Conservation (phyloP, 2,797 vertebrate species). For the Microctenopoma steveboyesi region DNA sequence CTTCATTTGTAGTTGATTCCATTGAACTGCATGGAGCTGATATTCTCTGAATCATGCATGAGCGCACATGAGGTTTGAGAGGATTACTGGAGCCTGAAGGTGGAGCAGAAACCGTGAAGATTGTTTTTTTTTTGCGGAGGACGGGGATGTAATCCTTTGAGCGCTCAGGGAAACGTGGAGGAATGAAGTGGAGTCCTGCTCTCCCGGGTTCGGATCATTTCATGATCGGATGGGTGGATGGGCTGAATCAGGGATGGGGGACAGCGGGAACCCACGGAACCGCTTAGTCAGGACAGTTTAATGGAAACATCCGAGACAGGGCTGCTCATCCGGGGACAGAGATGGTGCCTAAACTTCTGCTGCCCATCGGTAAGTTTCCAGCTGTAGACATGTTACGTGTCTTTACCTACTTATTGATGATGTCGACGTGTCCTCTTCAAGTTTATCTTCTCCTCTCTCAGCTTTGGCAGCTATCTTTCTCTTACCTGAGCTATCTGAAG, state of each 20-base stretch:
- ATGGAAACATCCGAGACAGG: conserved; percentile 41
- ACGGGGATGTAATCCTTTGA: conserved; percentile 63
- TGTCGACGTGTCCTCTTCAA: too few relatives aligned
- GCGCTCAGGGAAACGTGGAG: conserved; percentile 30
- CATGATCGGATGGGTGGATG: conserved; percentile 11
- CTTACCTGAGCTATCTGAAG: conserved; percentile 86
- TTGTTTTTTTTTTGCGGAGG: conserved; percentile 25
- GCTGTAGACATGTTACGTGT: not conserved
- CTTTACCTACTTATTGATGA: too few relatives aligned
- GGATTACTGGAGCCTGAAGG: conserved; percentile 67
- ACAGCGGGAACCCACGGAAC: not conserved
- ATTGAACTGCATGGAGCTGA: too few relatives aligned
- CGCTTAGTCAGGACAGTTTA: conserved; percentile 6
- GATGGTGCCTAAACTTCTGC: conserved; percentile 85
- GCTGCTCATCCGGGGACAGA: conserved; percentile 80
- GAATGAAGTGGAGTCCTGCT: conserved; percentile 13
- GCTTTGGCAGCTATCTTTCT: conserved; percentile 91
- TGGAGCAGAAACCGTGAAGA: conserved; percentile 63
- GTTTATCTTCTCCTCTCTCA: conserved; percentile 54
- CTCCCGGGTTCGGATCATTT: conserved; percentile 22
- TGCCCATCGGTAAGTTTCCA: conserved; percentile 69
- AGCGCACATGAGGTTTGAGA: conserved; percentile 17
- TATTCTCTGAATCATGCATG: not conserved
- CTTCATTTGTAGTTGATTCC: too few relatives aligned
- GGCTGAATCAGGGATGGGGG: conserved; percentile 6